phyloP scores from a whole-genome alignment of 2,888 invertebrate species.

The Resseliella maxima region DNA sequence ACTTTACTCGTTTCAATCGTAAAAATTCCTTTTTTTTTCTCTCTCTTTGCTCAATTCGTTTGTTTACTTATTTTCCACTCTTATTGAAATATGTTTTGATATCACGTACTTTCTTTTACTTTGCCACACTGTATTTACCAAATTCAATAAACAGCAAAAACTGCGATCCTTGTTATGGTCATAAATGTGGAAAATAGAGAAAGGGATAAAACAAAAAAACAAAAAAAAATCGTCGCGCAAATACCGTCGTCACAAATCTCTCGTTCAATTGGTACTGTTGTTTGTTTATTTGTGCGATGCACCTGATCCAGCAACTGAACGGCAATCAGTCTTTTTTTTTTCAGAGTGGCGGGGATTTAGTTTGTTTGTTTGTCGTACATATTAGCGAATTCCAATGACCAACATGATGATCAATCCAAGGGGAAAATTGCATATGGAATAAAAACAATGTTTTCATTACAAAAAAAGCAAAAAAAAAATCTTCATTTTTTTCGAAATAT shows the following conservation, averaged over 20 bases:
- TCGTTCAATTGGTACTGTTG: background rate
- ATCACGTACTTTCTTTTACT: background rate
- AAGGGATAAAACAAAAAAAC: too few species aligned
- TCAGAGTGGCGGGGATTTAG: background rate
- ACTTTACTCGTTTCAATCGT: background rate
- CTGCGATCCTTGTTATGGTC: conserved; percentile 12
- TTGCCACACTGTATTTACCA: background rate
- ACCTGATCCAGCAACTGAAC: background rate
- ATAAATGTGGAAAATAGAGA: too few species aligned
- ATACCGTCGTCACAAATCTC: background rate
- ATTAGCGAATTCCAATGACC: background rate
- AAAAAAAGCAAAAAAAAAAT: too few species aligned
- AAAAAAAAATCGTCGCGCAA: too few species aligned
- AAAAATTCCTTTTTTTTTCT: conserved; percentile 21
- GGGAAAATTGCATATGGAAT: background rate
- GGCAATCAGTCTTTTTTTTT: background rate
- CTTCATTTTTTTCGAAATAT: too few species aligned
- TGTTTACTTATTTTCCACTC: background rate
- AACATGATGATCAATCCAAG: background rate
- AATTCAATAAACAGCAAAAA: background rate
- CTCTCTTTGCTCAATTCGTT: background rate
- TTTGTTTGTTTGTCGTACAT: background rate
- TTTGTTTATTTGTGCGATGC: background rate
- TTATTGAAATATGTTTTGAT: background rate
- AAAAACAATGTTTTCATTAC: background rate